Evolutionary conservation across 2,797 vertebrate genomes (phyloP), one percentile per base, ranked within the genome.

Genomic region (Labeo calbasu): DNA sequence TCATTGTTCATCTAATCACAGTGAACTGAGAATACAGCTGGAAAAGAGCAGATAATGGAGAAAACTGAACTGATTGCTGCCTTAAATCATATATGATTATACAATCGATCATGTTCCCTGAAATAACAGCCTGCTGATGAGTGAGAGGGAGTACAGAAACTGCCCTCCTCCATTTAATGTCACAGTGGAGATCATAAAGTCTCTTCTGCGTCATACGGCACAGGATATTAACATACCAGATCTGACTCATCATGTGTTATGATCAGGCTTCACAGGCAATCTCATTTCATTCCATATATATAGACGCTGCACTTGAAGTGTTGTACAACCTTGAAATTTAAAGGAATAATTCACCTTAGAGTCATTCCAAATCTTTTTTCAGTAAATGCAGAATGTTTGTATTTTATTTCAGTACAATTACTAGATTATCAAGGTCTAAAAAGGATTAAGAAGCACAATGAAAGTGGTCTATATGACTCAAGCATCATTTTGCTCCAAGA

Each of bases 11-110:
- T 87, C 77, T 81, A 81, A 85, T 86, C 71, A 77, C 84, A 84
- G 46, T 84, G 76, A 88, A 83, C 77, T 84, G 83, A 57, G 48
- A 87, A 87, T 84, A 72, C 66, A 84, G 77, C 73, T 79, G 81
- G 71, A 61, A 87, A 79, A 85, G 69, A 65, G 76, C 78, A 65
- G 61, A 61, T 28, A 70, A 28, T 55, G 8, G 81, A 87, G 78
- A 69, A 83, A 86, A 87, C 86, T 82, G 77, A 84, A 79, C 53
- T 57, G 55, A 85, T 90, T 88, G 89, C 81, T 91, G 81, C 77
- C 79, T 81, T 79, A 72, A 84, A 87, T 86, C 71, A 75, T 48
- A 70, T 51, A 70, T 80, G 77, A 86, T 10, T 72, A 65, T 70
- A 15, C 61, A 79, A 69, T 82, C 87, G 48, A 84, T 70, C 43